Evolutionary conservation across 64 coral and sea anemone genomes (phyloP), one percentile per base, ranked within the genome.

Genomic region (Stylophora pistillata): DNA sequence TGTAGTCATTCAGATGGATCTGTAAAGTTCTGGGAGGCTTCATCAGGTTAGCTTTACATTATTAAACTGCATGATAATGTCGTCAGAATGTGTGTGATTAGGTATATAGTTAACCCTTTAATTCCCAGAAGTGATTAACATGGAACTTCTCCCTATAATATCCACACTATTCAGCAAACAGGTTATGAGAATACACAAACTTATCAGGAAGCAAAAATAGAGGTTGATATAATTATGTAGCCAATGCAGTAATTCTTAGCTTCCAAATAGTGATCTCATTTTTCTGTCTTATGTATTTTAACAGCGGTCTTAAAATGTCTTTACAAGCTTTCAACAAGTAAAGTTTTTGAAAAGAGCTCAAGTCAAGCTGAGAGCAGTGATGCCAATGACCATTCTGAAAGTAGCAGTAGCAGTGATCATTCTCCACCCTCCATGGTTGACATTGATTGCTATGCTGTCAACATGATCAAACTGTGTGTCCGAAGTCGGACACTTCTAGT

Each of bases 1-100:
- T 88, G 34, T 56, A 98, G 96, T 41, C 96, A 98, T 92, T 87
- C 90, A 69, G 96, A 98, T 98, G 96, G 96, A 7, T 89, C 93
- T 70, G 93, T 98, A 17, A 98, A 95, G 59, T 98, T 98, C 58
- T 98, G 96, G 96, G 93, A 92, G 31, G 89, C 89, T 3, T 92
- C 93, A 4, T 92, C 96, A 92, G 96, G 96, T 98, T 76, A 30
- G 69, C 13, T 13, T 74, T n/a, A 13, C 55, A 30, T n/a, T 52
- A 63, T 71, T 9, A 7, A 9, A 41, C 54, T 60, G 57, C 23
- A 86, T n/a, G 4, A 64, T 18, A 30, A 10, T 66, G 60, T 52
- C 13, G 10, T 30, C n/a, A n/a, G n/a, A n/a, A n/a, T n/a, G n/a
- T n/a, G n/a, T n/a, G n/a, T n/a, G n/a, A n/a, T n/a, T n/a, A n/a